phyloP scores from a whole-genome alignment of 2,113 vertebrate species.

The Microcebus lehilahytsara region DNA sequence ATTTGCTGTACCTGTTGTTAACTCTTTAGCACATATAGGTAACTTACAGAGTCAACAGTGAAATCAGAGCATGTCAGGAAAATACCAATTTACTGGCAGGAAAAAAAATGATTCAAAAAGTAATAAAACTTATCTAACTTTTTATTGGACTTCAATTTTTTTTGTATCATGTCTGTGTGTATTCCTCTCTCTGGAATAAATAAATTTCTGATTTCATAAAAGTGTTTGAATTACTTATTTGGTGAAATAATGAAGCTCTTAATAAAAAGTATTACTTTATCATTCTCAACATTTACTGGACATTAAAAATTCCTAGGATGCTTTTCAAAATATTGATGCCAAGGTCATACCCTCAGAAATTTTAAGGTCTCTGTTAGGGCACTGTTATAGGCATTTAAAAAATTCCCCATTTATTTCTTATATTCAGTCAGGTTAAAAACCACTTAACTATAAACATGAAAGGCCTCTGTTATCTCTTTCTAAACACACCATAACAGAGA shows the following conservation, averaged over 20 bases:
- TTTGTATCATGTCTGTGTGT: not conserved
- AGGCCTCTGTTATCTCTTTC: not conserved
- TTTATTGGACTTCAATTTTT: not conserved
- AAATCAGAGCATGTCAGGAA: not conserved
- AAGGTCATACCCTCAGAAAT: not conserved
- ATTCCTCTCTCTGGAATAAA: not conserved
- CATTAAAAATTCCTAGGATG: not conserved
- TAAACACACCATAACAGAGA: not conserved
- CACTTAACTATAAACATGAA: not conserved
- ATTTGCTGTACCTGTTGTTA: not conserved
- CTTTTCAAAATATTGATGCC: not conserved
- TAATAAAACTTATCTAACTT: not conserved
- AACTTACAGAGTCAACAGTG: not conserved
- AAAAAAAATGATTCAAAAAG: not conserved
- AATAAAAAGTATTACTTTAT: not conserved
- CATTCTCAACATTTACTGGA: not conserved
- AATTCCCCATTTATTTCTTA: not conserved
- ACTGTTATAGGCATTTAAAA: not conserved
- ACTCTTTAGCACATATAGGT: not conserved
- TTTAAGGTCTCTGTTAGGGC: not conserved
- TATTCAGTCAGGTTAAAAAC: not conserved
- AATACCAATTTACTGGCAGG: not conserved
- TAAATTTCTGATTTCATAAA: not conserved
- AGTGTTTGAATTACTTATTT: not conserved
- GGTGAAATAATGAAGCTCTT: not conserved